phyloP scores from a whole-genome alignment of 2,113 vertebrate genomes.

The Capreolus pygargus region DNA sequence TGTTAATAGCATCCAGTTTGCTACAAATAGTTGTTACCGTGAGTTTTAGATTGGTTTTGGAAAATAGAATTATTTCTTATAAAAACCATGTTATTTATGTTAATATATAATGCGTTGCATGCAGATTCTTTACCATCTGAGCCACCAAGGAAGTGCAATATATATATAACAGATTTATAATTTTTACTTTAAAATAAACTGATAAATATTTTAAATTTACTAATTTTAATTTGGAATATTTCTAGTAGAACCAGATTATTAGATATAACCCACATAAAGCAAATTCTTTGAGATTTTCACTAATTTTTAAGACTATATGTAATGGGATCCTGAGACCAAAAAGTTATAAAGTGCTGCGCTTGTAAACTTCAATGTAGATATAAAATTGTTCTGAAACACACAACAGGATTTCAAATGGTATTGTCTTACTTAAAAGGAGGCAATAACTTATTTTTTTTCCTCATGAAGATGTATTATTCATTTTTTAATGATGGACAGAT shows the following conservation, averaged over 20 bases:
- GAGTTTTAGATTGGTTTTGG: background rate
- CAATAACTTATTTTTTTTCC: background rate
- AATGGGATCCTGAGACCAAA: background rate
- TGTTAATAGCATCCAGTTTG: background rate
- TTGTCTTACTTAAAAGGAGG: background rate
- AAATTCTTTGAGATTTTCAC: background rate
- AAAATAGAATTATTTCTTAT: background rate
- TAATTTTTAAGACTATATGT: background rate
- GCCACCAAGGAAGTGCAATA: background rate
- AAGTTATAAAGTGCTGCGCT: background rate
- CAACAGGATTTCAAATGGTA: background rate
- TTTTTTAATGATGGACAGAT: constrained; percentile 18
- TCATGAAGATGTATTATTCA: background rate
- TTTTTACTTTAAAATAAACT: background rate
- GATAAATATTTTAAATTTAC: background rate
- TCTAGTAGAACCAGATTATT: background rate
- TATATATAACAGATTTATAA: background rate
- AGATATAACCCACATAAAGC: background rate
- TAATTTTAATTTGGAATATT: background rate
- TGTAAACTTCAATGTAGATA: background rate
- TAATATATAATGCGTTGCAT: background rate
- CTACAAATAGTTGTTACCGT: background rate
- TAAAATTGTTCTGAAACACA: constrained; percentile 22
- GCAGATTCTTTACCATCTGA: background rate
- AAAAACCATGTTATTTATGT: background rate